phyloP scores from a whole-genome alignment of 2,113 vertebrate genomes.

The Alligator mississippiensis region DNA sequence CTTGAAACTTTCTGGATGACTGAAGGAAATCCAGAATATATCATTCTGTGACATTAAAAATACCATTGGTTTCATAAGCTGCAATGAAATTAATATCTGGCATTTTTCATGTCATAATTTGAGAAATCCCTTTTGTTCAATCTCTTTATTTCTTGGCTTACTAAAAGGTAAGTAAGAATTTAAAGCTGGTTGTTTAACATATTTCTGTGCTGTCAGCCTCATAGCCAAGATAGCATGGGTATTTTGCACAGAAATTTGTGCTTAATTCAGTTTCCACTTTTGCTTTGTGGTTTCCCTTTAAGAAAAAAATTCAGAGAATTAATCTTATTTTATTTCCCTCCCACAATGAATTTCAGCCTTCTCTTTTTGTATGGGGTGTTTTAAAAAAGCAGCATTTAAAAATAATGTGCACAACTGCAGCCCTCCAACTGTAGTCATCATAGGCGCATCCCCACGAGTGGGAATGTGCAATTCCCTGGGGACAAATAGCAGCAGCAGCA shows the following conservation, averaged over 20 bases:
- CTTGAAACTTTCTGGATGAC: background rate
- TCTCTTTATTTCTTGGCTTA: background rate
- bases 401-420: accelerated
- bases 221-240: background rate
- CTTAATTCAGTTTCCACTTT: background rate
- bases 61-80: background rate
- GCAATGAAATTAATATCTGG: background rate
- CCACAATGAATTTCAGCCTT: background rate
- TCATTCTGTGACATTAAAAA: background rate
- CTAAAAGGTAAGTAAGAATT: background rate
- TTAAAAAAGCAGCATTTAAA: background rate
- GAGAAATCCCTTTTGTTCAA: background rate
- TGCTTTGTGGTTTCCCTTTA: background rate
- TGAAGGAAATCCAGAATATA: accelerated
- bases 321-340: background rate
- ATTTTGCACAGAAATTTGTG: background rate
- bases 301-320: background rate
- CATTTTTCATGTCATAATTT: slow-evolving; percentile 17
- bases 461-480: too few species aligned
- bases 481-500: too few species aligned
- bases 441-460: too few species aligned
- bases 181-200: slow-evolving; percentile 6
- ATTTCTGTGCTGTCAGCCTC: background rate
- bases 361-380: background rate
- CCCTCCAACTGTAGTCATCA: background rate